Base-by-base conservation (phyloP, 2,888 invertebrate genomes). In the Melanophora roralis region DNA sequence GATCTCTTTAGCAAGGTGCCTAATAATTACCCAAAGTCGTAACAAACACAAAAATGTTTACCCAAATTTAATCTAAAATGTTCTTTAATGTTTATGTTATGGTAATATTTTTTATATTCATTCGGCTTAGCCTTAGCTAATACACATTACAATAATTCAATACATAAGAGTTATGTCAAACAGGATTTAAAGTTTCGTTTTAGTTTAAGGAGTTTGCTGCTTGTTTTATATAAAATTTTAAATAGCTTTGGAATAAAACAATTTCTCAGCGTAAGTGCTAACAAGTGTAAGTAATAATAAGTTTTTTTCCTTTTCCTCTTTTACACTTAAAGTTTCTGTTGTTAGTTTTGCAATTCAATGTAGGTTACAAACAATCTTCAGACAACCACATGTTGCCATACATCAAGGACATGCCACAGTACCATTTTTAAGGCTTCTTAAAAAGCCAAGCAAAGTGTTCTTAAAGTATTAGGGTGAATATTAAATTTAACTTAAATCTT, bases 191-290 rank as follows among this genome's bases (percentile, higher is more conserved):
- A 69, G 62, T 76, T 76, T 76, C 55, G 38, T 65, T 65, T 65
- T 43, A 38, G 40, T 51, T 67, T 68, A 9, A 62, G 62, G 67
- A 65, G 71, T 73, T 68, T 73, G 47, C 38, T 43, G 11, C n/a
- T 12, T 62, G 32, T 47, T 49, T 55, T 68, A 67, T 73, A 62
- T 73, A 62, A 73, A 78, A 73, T 73, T 73, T 78, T 73, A 68
- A 74, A 78, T 53, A 74, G 74, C 78, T 68, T 36, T 34, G 40
- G 74, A 69, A 36, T 38, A 57, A 27, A 45, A 71, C 57, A 62
- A 62, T 68, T 78, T 32, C 40, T 49, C 51, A 57, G 49, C 23
- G 62, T 59, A 55, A 72, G 78, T 74, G 78, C 65, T 78, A 69
- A 69, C 78, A 74, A 73, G 68, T 69, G 40, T 62, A 53, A 62